Percentiles rank a stretch among this genome's conserved stretches.
These are phyloP conservation scores for Acanthopleura granulata DNA, from an alignment of 2,888 invertebrate species.

Conservation along the genomic window DNA sequence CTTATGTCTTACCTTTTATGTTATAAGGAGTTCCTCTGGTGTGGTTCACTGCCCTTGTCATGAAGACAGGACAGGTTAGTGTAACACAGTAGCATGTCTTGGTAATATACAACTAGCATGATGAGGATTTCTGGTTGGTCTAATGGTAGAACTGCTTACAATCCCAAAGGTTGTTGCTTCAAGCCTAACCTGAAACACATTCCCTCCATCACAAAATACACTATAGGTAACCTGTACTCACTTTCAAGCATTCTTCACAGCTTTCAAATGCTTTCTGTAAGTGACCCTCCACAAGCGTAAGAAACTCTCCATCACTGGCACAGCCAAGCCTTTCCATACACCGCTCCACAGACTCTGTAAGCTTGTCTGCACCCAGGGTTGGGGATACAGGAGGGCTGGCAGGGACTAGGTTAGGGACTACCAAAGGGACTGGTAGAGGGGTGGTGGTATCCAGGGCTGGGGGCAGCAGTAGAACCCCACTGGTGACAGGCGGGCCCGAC, in stretches of 20 bases:
- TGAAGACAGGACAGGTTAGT: no score
- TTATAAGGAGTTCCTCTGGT: no score
- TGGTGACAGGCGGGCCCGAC: slow-evolving; percentile 29
- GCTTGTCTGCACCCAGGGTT: background rate
- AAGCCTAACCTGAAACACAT: no score
- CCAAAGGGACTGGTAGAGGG: slow-evolving; percentile 51
- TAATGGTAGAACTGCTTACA: no score
- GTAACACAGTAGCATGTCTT: no score
- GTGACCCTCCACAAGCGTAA: background rate
- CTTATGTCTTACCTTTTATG: no score
- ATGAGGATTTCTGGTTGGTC: no score
- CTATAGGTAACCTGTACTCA: background rate
- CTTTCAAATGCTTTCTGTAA: background rate
- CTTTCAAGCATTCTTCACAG: background rate
- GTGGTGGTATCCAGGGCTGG: slow-evolving; percentile 45
- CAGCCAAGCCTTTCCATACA: slow-evolving; percentile 2
- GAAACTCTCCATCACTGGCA: background rate
- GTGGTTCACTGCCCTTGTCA: no score
- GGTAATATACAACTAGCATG: no score
- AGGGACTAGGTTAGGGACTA: slow-evolving; percentile 37
- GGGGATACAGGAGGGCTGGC: background rate
- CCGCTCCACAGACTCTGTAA: background rate
- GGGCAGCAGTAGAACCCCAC: slow-evolving; percentile 49
- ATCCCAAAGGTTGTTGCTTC: no score
- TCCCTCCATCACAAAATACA: no score